phyloP scores from a whole-genome alignment of 2,113 vertebrate species.

The Callocephalon fimbriatum region DNA sequence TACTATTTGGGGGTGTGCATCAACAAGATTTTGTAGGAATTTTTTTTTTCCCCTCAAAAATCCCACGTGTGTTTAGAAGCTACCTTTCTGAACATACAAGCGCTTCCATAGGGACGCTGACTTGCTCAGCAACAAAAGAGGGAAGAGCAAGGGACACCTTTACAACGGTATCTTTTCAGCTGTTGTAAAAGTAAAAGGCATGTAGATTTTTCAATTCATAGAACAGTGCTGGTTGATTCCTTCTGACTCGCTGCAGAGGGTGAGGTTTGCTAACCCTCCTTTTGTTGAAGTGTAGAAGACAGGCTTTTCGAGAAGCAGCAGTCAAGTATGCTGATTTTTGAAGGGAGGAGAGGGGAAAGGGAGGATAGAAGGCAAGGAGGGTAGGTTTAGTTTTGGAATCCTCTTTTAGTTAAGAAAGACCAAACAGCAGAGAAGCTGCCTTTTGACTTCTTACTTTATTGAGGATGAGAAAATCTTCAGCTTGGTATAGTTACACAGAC shows the following conservation, averaged over 20 bases:
- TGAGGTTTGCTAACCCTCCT: not conserved
- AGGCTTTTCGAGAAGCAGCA: not conserved
- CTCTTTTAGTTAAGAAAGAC: not conserved
- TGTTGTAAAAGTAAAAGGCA: not conserved
- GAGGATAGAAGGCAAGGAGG: not conserved
- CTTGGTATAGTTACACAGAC: not conserved
- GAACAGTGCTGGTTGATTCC: not conserved
- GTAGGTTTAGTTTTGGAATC: not conserved
- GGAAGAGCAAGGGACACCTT: not conserved
- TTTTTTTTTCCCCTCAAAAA: not conserved
- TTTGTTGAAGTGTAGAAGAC: rapidly evolving
- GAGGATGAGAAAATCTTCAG: not conserved
- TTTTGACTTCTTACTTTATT: not conserved
- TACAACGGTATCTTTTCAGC: not conserved
- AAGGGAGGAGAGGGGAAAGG: not conserved
- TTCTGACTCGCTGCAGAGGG: not conserved
- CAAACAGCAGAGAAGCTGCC: not conserved
- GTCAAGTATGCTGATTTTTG: not conserved
- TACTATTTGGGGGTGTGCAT: not conserved
- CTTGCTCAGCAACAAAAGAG: not conserved
- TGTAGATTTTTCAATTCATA: not conserved
- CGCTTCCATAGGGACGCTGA: rapidly evolving
- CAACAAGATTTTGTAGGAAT: not conserved
- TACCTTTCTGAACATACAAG: not conserved
- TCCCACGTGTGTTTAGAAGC: not conserved